Conservation (phyloP, 2,888 invertebrate species). For the Eilema caniola region DNA sequence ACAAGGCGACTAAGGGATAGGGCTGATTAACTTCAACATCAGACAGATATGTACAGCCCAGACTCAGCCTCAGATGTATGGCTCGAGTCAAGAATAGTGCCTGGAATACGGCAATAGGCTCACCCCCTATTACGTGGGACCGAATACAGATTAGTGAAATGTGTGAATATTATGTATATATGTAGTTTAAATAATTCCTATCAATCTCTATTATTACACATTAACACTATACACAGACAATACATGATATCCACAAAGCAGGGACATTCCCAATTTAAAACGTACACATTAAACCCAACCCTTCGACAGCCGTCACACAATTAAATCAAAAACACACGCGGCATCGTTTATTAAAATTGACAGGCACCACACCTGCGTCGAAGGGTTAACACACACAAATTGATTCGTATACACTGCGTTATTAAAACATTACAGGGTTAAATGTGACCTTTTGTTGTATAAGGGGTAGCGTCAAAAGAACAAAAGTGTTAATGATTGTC, state of each 20-base stretch:
- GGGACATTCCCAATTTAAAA: conserved; percentile 21
- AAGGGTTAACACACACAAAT: conserved; percentile 61
- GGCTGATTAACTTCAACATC: no score
- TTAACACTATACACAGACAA: not conserved
- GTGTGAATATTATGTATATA: no score
- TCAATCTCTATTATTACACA: not conserved
- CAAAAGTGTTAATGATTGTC: conserved; percentile 9
- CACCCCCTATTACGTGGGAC: no score
- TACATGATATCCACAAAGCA: conserved; percentile 2
- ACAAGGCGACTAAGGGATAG: no score
- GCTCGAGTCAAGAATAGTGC: no score
- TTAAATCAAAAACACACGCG: conserved; percentile 52
- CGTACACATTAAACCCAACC: conserved; percentile 38
- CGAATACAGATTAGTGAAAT: no score
- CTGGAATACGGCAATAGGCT: no score
- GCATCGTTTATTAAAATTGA: conserved; percentile 67
- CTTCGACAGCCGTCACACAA: conserved; percentile 39
- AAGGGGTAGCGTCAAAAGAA: conserved; percentile 8
- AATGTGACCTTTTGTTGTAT: conserved; percentile 27
- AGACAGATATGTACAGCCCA: no score
- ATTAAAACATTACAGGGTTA: conserved; percentile 52
- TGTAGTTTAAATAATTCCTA: no score
- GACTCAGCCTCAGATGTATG: no score
- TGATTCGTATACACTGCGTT: conserved; percentile 64
- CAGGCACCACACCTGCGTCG: conserved; percentile 60